Evolutionary conservation across 2,888 invertebrate species (phyloP).

Genomic region (Theretra japonica): DNA sequence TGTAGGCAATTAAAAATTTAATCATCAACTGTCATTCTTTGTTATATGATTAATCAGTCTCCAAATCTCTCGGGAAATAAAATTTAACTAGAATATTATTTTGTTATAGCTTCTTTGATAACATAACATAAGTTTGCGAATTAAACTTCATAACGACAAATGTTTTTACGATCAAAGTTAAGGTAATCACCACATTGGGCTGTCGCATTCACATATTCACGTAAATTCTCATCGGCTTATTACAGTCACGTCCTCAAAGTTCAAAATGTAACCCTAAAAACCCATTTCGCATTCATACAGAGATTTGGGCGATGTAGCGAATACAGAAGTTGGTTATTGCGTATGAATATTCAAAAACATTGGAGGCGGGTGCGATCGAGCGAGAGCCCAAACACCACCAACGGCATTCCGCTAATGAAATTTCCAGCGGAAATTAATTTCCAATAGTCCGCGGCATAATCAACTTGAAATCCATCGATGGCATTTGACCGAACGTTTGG

Average conservation of each 20-base stretch:
- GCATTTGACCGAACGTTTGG: slow-evolving; percentile 9
- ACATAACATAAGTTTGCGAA: too few species aligned
- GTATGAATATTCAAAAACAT: slow-evolving; percentile 21
- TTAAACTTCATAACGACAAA: too few species aligned
- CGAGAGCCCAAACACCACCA: neutral
- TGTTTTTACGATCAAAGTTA: too few species aligned
- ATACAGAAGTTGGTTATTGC: slow-evolving; percentile 16
- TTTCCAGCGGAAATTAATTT: slow-evolving; percentile 22
- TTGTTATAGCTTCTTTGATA: too few species aligned
- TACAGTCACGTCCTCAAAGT: neutral
- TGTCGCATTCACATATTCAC: neutral
- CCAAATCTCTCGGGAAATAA: too few species aligned
- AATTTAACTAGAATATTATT: too few species aligned
- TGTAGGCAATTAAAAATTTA: too few species aligned
- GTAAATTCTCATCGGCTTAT: neutral
- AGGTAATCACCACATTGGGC: too few species aligned
- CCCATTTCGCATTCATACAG: neutral
- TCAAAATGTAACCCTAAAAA: neutral
- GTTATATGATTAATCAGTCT: too few species aligned
- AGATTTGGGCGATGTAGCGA: slow-evolving; percentile 5
- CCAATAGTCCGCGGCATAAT: slow-evolving; percentile 17
- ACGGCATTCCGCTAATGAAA: slow-evolving; percentile 17
- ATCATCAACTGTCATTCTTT: too few species aligned
- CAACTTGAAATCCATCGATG: slow-evolving; percentile 5
- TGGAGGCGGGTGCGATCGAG: neutral